These are phyloP conservation scores for Cetoscarus ocellatus DNA, from an alignment of 2,797 vertebrate species.

Conservation along the genomic window DNA sequence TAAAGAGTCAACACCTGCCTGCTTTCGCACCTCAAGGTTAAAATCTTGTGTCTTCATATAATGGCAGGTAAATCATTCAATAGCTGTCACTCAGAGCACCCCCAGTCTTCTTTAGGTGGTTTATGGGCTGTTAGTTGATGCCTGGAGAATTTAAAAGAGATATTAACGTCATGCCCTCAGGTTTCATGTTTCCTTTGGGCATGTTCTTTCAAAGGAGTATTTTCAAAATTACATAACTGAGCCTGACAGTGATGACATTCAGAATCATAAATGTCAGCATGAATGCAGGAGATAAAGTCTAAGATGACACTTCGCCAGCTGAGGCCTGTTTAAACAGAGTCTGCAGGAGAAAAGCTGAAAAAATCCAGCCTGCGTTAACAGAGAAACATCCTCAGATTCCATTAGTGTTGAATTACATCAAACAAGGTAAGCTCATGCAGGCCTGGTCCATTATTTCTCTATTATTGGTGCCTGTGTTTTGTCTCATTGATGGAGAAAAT, in stretches of 20 bases:
- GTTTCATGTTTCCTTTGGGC: background rate
- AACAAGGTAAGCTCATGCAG: slow-evolving; percentile 36
- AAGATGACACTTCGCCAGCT: background rate
- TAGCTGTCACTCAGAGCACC: too few relatives aligned
- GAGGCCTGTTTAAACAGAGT: slow-evolving; percentile 44
- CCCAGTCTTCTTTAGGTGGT: too few relatives aligned
- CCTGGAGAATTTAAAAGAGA: too few relatives aligned
- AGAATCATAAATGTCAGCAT: background rate
- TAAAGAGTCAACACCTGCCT: background rate
- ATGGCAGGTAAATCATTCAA: too few relatives aligned
- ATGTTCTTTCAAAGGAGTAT: background rate
- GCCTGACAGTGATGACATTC: background rate
- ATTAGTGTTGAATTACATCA: slow-evolving; percentile 49
- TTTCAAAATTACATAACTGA: background rate
- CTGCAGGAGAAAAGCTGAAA: background rate
- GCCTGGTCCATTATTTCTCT: slow-evolving; percentile 37
- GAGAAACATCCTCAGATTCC: slow-evolving; percentile 37
- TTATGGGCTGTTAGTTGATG: too few relatives aligned
- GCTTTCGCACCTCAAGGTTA: too few relatives aligned
- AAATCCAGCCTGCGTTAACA: slow-evolving; percentile 13
- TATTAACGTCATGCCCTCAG: too few relatives aligned
- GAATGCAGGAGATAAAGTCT: background rate
- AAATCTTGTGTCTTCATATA: too few relatives aligned
- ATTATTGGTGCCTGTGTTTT: slow-evolving; percentile 36
- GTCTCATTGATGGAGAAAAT: slow-evolving; percentile 32